Base-by-base conservation (phyloP, 2,113 vertebrate genomes). In the Gracilinanus agilis region DNA sequence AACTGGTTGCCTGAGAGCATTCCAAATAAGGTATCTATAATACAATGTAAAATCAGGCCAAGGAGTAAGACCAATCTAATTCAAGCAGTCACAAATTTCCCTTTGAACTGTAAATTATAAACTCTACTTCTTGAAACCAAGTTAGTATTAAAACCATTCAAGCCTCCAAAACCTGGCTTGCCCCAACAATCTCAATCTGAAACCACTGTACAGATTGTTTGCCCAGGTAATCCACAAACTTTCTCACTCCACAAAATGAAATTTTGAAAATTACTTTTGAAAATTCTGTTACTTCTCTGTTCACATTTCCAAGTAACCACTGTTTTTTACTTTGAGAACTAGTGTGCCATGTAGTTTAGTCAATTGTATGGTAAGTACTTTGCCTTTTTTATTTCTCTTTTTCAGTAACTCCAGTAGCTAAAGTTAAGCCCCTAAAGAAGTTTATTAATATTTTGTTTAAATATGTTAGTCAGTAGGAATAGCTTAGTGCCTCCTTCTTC, bases 351-450 rank as follows among this genome's bases (percentile, higher is more conserved):
- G 88, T 90, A 89, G 24, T 92, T 96, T 96, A 55, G 88, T 94
- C 93, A 95, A 89, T 88, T 88, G 44, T 96, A 96, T 91, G 58
- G 89, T 93, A 92, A 97, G 93, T 93, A 93, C 58, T 92, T 75
- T n/a, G 34, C 16, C 34, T 75, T 75, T 75, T 75, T 75, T 40
- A 34, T 16, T 75, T 40, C 34, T 75, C 67, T 34, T 75, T 75
- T 75, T 16, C 67, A 40, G 5, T 40, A 75, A 67, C 11, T 67
- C 12, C 16, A 75, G 13, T 40, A 40, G n/a, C 34, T 19, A 75
- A 75, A 75, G 40, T 75, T n/a, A 75, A n/a, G 19, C 34, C 16
- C 67, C 34, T 75, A 75, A 75, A 75, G 67, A 75, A 75, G 6
- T 40, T 75, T 75, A 21, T 75, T 75, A 75, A 75, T 75, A 75